Conservation (phyloP, 1,140 invertebrate genomes). For the Cyclargus thomasi region DNA sequence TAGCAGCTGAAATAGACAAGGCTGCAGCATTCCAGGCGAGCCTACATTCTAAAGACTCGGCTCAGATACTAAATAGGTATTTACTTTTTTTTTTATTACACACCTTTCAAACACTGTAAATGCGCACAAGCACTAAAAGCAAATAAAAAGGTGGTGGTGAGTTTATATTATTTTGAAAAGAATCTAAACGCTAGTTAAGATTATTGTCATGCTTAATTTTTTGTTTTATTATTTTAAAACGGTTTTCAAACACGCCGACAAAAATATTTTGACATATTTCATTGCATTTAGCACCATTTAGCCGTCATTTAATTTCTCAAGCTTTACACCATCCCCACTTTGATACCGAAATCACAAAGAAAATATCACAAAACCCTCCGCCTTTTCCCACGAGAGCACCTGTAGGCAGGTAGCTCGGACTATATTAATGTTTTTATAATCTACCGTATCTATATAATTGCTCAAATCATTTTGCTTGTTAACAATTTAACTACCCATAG, state of each 20-base stretch:
- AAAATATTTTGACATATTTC: not conserved
- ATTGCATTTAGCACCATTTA: not conserved
- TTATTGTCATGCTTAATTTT: no score
- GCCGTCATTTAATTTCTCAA: not conserved
- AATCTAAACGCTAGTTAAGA: not conserved
- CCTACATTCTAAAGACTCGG: conserved; percentile 7
- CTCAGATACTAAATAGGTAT: conserved; percentile 14
- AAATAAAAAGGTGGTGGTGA: not conserved
- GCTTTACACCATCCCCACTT: not conserved
- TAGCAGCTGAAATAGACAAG: conserved; percentile 12
- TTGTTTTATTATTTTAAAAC: not conserved
- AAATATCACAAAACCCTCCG: not conserved
- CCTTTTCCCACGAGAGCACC: not conserved
- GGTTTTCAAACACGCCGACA: not conserved
- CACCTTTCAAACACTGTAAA: not conserved
- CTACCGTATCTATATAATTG: not conserved
- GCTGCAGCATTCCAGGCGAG: conserved; percentile 6
- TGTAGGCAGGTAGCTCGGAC: not conserved
- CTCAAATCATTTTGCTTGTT: not conserved
- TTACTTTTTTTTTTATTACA: conserved; percentile 8
- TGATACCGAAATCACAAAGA: not conserved
- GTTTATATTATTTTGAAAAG: not conserved
- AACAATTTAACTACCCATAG: not conserved
- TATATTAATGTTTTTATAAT: not conserved
- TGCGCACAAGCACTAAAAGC: not conserved